phyloP scores from a whole-genome alignment of 2,888 invertebrate genomes.

The Scaptomyza polygonia region DNA sequence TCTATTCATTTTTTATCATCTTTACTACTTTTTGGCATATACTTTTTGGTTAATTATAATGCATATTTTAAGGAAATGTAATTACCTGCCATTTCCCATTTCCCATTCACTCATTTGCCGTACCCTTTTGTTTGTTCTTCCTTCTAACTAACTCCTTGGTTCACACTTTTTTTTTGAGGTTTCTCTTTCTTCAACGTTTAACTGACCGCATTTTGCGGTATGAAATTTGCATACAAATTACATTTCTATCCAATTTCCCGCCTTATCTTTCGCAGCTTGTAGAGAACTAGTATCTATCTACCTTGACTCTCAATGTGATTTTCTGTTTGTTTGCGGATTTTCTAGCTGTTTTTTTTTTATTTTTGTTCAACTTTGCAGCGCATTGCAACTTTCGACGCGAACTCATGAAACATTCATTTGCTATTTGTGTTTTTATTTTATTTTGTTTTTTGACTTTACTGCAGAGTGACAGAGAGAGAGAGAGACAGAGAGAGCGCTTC shows the following conservation, averaged over 20 bases:
- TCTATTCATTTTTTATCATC: not conserved
- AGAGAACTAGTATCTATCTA: too few species aligned
- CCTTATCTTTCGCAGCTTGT: not conserved
- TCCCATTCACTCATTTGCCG: not conserved
- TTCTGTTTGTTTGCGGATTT: not conserved
- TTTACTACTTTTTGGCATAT: not conserved
- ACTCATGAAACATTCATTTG: constrained; percentile 34
- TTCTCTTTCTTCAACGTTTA: constrained; percentile 12
- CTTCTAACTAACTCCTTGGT: not conserved
- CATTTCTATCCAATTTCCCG: constrained; percentile 6
- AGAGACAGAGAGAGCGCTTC: constrained; percentile 11
- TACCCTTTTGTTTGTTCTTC: not conserved
- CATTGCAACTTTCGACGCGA: constrained; percentile 35
- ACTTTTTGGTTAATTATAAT: not conserved
- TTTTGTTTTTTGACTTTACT: too few species aligned
- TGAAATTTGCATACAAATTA: constrained; percentile 24
- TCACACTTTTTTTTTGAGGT: not conserved
- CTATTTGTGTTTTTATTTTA: too few species aligned
- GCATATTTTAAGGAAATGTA: not conserved
- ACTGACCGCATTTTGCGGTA: not conserved
- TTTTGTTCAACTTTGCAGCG: constrained; percentile 23
- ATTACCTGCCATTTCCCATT: not conserved
- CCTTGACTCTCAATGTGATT: not conserved
- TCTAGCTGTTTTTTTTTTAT: not conserved
- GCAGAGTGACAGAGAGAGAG: not conserved